Evolutionary conservation across 2,113 vertebrate genomes (phyloP).

Genomic region (Melanotaenia duboulayi): DNA sequence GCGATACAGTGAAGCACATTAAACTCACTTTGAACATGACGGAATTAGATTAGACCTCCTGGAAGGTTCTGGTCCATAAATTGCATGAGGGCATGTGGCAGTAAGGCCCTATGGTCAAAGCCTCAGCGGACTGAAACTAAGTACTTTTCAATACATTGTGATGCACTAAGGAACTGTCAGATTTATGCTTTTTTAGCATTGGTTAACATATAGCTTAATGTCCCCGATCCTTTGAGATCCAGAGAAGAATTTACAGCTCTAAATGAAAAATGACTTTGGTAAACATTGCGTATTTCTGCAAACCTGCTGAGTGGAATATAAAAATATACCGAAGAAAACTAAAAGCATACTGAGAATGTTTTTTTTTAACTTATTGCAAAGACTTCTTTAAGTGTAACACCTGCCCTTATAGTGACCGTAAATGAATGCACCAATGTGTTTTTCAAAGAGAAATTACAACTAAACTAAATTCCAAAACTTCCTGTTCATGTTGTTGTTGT

Average conservation of each 20-base stretch:
- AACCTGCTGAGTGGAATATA: slow-evolving; percentile 8
- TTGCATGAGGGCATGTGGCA: slow-evolving; percentile 56
- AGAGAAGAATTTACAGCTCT: slow-evolving; percentile 17
- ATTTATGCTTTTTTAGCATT: slow-evolving; percentile 33
- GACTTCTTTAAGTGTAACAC: slow-evolving; percentile 6
- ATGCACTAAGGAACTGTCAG: slow-evolving; percentile 35
- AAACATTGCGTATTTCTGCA: slow-evolving; percentile 10
- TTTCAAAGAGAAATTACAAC: neutral
- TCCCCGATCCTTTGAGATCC: slow-evolving; percentile 17
- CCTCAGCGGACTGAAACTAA: slow-evolving; percentile 30
- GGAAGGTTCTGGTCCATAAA: slow-evolving; percentile 66
- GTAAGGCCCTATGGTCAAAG: slow-evolving; percentile 31
- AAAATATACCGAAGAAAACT: neutral
- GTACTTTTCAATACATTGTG: slow-evolving; percentile 44
- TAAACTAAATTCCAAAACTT: neutral
- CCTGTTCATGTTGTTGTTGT: neutral
- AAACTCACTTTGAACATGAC: slow-evolving; percentile 53
- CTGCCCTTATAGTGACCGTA: neutral
- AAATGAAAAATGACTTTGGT: slow-evolving; percentile 32
- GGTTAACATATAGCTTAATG: slow-evolving; percentile 34
- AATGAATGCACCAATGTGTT: neutral
- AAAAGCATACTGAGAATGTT: neutral
- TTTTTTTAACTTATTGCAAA: neutral
- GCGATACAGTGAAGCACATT: slow-evolving; percentile 16
- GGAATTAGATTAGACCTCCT: slow-evolving; percentile 62